phyloP scores from a whole-genome alignment of 2,113 vertebrate species.

The Perognathus longimembris region DNA sequence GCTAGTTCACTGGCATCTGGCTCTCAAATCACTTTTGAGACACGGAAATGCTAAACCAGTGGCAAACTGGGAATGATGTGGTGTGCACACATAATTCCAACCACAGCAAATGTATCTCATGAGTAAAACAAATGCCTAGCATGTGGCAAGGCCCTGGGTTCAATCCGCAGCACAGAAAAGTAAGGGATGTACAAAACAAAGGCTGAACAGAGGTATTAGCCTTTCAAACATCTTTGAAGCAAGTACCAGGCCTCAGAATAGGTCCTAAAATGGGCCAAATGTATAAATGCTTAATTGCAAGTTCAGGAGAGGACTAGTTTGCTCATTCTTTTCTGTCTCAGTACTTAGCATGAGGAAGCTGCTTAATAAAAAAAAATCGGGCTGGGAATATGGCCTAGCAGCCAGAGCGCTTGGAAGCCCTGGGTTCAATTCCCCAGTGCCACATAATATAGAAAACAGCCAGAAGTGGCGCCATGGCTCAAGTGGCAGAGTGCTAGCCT shows the following conservation, averaged over 20 bases:
- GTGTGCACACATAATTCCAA: not conserved
- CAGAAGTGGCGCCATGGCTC: no score
- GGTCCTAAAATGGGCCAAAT: not conserved
- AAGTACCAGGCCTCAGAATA: slow-evolving; percentile 13
- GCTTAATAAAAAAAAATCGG: not conserved
- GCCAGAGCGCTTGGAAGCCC: no score
- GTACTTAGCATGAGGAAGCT: not conserved
- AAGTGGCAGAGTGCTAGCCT: no score
- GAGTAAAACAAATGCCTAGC: no score
- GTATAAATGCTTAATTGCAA: not conserved
- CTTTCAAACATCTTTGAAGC: not conserved
- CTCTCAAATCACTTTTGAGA: no score
- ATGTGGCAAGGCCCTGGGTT: not conserved
- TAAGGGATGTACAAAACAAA: not conserved
- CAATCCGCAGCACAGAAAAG: not conserved
- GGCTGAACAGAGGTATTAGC: not conserved
- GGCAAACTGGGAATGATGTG: no score
- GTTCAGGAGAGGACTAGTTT: not conserved
- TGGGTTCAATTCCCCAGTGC: no score
- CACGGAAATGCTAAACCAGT: no score
- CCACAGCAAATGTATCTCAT: no score
- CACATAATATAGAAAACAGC: no score
- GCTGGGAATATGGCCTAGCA: no score
- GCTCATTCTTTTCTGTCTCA: not conserved
- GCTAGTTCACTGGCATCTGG: no score